Conservation (phyloP, 1,140 invertebrate genomes). For the Megalopta genalis region DNA sequence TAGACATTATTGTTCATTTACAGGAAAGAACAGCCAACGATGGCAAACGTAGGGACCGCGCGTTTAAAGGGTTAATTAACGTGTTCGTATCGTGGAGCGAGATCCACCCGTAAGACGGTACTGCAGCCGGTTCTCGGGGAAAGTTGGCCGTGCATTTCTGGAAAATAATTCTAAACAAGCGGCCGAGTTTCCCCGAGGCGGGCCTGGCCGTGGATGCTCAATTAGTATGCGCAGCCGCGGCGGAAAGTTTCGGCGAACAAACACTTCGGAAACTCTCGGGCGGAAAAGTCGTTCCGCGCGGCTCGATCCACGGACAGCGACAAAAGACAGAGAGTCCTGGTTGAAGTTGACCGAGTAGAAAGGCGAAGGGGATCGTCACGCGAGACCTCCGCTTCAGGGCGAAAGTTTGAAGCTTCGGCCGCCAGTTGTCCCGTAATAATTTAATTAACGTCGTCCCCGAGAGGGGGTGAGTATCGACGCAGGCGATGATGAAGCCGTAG, state of each 20-base stretch:
- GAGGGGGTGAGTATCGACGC: constrained; percentile 51
- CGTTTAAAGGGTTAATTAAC: no score
- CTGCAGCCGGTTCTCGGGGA: background rate
- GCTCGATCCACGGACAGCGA: background rate
- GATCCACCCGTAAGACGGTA: no score
- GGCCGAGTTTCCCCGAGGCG: background rate
- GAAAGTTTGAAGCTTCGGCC: constrained; percentile 50
- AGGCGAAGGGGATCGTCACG: constrained; percentile 30
- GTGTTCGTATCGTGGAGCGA: no score
- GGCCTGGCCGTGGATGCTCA: background rate
- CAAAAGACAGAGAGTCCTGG: background rate
- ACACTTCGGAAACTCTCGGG: constrained; percentile 14
- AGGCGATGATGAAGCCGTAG: constrained; percentile 67
- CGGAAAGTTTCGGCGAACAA: constrained; percentile 41
- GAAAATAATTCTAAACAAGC: background rate
- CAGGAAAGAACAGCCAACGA: no score
- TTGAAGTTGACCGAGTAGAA: constrained; percentile 29
- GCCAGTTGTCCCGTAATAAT: constrained; percentile 52
- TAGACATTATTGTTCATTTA: no score
- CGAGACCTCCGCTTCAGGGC: constrained; percentile 14
- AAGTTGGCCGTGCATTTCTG: background rate
- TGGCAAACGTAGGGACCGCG: no score
- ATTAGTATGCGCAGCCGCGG: constrained; percentile 18
- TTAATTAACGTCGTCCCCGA: constrained; percentile 63
- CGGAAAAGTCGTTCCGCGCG: background rate